Conservation (phyloP, 2,888 invertebrate genomes). For the Caenorhabditis drosophilae region DNA sequence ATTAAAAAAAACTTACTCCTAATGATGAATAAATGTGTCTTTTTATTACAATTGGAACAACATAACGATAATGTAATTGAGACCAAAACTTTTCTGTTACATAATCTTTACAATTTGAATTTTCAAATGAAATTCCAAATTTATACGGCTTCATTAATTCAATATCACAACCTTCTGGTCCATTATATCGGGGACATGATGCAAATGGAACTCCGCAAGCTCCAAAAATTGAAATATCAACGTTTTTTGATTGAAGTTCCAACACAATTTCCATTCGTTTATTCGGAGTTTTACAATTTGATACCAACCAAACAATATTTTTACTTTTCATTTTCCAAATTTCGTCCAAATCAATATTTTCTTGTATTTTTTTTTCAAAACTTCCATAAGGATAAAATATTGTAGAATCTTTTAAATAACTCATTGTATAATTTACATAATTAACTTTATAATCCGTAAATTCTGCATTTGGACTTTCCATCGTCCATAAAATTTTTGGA, state of each 20-base stretch:
- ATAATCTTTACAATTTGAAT: constrained; percentile 52
- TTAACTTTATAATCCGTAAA: no score
- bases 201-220: neutral
- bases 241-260: neutral
- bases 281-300: constrained; percentile 3
- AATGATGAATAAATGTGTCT: constrained; percentile 45
- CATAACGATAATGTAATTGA: constrained; percentile 34
- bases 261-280: neutral
- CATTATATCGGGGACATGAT: neutral
- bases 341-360: neutral
- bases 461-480: no score
- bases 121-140: constrained; percentile 56
- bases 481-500: no score
- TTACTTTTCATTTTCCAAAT: constrained; percentile 3
- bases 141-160: constrained; percentile 32
- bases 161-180: neutral
- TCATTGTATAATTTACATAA: neutral
- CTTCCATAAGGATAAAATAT: neutral
- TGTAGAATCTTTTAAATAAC: neutral
- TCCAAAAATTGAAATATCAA: neutral
- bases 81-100: constrained; percentile 58
- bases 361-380: neutral
- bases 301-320: constrained; percentile 1
- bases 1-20: constrained; percentile 13
- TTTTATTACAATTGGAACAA: constrained; percentile 42